Conservation (phyloP, 2,888 invertebrate genomes). For the Apoda limacodes region DNA sequence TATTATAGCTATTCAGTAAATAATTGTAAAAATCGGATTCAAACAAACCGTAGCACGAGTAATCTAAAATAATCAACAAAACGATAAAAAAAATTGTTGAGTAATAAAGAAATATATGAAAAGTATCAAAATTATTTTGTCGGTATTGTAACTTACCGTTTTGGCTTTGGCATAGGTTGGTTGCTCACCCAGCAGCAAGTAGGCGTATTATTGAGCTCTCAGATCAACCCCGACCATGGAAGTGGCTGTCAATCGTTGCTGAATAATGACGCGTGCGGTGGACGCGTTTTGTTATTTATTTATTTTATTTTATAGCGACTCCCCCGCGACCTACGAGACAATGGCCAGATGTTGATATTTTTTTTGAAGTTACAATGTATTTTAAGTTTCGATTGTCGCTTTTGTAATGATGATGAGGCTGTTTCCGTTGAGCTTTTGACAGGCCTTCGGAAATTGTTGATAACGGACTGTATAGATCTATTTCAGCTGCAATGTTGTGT, state of each 20-base stretch:
- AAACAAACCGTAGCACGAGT: too few species aligned
- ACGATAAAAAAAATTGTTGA: too few species aligned
- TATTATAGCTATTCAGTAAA: too few species aligned
- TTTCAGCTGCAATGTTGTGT: too few species aligned
- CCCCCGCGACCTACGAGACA: constrained; percentile 54
- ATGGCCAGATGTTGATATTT: constrained; percentile 67
- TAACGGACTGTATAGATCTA: too few species aligned
- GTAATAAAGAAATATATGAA: background rate
- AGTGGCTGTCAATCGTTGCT: constrained; percentile 65
- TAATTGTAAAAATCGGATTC: too few species aligned
- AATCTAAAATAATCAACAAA: too few species aligned
- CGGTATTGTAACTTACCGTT: constrained; percentile 14
- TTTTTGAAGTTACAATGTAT: constrained; percentile 58
- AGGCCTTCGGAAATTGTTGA: too few species aligned
- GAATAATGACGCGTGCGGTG: constrained; percentile 68
- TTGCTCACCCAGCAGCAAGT: constrained; percentile 50
- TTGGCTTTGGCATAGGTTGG: constrained; percentile 26
- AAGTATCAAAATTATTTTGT: background rate
- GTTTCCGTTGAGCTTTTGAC: constrained; percentile 46
- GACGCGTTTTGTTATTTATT: constrained; percentile 61
- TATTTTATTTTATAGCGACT: constrained; percentile 48
- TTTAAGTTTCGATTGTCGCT: constrained; percentile 45
- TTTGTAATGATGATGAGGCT: constrained; percentile 39
- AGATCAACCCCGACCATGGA: constrained; percentile 35
- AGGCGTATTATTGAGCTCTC: constrained; percentile 62